Percentiles rank a stretch among this genome's conserved stretches.
Conservation (phyloP, 2,113 vertebrate genomes). For the Pollimyrus isidori region DNA sequence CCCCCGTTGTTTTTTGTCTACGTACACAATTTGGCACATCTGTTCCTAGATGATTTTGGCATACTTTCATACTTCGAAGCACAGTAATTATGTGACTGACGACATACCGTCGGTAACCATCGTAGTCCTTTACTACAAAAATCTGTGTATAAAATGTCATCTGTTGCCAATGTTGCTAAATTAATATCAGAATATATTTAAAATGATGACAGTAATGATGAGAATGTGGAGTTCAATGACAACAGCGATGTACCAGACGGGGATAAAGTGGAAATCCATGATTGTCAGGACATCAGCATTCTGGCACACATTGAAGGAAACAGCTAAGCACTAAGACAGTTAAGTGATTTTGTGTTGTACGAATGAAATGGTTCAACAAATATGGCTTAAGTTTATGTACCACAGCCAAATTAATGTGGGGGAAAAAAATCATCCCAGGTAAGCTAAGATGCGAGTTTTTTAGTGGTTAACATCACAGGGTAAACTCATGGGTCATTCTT, state of each 20-base stretch:
- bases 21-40: neutral
- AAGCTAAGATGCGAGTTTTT: neutral
- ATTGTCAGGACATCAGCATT: neutral
- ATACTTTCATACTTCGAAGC: neutral
- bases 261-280: neutral
- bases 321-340: neutral
- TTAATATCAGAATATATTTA: neutral
- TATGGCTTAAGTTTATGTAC: neutral
- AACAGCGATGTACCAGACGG: neutral
- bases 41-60: neutral
- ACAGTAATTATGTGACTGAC: neutral
- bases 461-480: neutral
- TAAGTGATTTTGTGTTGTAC: neutral
- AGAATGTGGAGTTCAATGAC: neutral
- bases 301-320: neutral
- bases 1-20: neutral
- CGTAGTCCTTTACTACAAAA: neutral
- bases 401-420: neutral
- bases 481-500: neutral
- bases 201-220: neutral
- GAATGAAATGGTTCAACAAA: neutral
- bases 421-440: neutral
- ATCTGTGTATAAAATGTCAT: neutral
- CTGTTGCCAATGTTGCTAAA: neutral
- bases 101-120: neutral